Percentiles rank a stretch among this genome's conserved stretches.
phyloP scores from a whole-genome alignment of 2,888 invertebrate genomes.

The Drosophila suboccidentalis region DNA sequence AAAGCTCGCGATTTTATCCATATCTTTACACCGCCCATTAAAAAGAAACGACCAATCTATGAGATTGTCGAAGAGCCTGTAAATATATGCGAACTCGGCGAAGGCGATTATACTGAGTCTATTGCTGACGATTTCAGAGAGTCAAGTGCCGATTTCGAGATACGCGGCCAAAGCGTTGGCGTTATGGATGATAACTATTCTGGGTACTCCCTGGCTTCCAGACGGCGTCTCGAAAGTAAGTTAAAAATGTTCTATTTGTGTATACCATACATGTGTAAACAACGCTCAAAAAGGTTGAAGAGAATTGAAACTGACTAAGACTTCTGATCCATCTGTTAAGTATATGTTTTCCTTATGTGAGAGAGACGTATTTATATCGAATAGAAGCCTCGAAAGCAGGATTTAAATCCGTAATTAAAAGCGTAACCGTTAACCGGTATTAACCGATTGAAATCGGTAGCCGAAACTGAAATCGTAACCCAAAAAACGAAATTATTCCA shows the following conservation, averaged over 20 bases:
- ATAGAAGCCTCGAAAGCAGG: constrained; percentile 29
- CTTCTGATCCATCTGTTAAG: constrained; percentile 11
- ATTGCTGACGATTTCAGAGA: constrained; percentile 83
- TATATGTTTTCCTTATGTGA: constrained; percentile 5
- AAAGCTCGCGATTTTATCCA: constrained; percentile 85
- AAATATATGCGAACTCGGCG: constrained; percentile 56
- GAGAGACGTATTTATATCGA: constrained; percentile 34
- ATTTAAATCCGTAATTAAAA: too few species aligned
- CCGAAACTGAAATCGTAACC: too few species aligned
- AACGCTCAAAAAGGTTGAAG: constrained; percentile 21
- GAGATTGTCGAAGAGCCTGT: constrained; percentile 84
- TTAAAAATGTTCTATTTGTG: constrained; percentile 41
- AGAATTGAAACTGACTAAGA: constrained; percentile 14
- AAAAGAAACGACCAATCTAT: constrained; percentile 83
- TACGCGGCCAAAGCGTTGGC: constrained; percentile 80
- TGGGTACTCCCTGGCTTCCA: constrained; percentile 88
- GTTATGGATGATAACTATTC: constrained; percentile 85
- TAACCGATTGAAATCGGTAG: too few species aligned
- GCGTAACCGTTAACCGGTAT: too few species aligned
- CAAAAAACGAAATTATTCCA: too few species aligned
- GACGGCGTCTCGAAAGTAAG: constrained; percentile 86
- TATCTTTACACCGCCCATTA: constrained; percentile 85
- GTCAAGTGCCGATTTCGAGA: constrained; percentile 79
- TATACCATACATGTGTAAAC: constrained; percentile 6
- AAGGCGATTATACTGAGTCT: constrained; percentile 80